Evolutionary conservation across 2,888 invertebrate species (phyloP).

Genomic region (Girardia tigrina): DNA sequence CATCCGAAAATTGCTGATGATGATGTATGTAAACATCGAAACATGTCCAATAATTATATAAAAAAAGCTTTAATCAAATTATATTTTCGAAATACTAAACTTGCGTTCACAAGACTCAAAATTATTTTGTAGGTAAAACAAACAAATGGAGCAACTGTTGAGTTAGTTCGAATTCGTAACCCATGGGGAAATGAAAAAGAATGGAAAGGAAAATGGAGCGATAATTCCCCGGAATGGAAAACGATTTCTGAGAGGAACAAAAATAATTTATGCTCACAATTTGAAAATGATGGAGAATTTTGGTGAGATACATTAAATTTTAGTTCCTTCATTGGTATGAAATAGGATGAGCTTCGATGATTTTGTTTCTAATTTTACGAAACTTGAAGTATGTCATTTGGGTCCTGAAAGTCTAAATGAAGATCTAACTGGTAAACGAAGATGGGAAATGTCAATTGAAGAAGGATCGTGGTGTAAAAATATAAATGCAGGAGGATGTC

Average conservation of each 20-base stretch:
- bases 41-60: too few relatives aligned
- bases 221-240: background rate
- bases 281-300: slow-evolving; percentile 16
- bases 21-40: too few relatives aligned
- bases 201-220: background rate
- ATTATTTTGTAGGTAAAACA: background rate
- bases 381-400: slow-evolving; percentile 87
- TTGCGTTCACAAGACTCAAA: too few relatives aligned
- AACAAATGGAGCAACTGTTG: background rate
- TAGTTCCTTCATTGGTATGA: too few relatives aligned
- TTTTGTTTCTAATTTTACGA: slow-evolving; percentile 66
- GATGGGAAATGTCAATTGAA: slow-evolving; percentile 79
- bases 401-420: slow-evolving; percentile 71
- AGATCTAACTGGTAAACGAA: slow-evolving; percentile 40
- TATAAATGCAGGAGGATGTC: slow-evolving; percentile 86
- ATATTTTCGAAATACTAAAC: too few relatives aligned
- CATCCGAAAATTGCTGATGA: too few relatives aligned
- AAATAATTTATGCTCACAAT: background rate
- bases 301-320: background rate
- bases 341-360: slow-evolving; percentile 58
- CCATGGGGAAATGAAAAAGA: slow-evolving; percentile 25
- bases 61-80: too few relatives aligned
- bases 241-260: background rate
- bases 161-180: background rate
- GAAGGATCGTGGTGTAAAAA: slow-evolving; percentile 81